Base-by-base conservation (phyloP, 2,113 vertebrate species). In the Galeopterus variegatus region DNA sequence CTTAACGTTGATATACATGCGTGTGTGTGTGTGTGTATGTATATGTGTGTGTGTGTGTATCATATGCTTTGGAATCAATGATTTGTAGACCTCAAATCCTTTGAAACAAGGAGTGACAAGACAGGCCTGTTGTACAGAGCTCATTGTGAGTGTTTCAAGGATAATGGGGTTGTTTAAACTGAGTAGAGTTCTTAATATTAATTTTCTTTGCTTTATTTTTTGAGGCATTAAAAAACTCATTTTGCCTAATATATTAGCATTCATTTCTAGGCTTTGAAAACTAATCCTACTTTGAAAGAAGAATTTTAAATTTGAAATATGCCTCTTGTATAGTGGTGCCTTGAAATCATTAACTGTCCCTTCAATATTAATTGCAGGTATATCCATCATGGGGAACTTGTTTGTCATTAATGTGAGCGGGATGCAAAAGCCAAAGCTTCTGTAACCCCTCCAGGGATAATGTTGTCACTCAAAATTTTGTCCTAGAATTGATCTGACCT, bases 251-350 rank as follows among this genome's bases (percentile, higher is more conserved):
- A 36, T 60, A 94, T 98, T 98, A 97, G 96, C 90, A 95, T 97
- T 98, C 96, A 95, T 93, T 98, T 95, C 81, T 67, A 54, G 67
- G 67, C 97, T 97, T 96, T 91, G 94, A 93, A 97, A 97, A 90
- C 75, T 36, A 88, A 96, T 95, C 90, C 94, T 84, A 54, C 88
- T 96, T 96, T 96, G 97, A 96, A 96, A 97, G 93, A 96, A 93
- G 93, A 93, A 58, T 96, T 98, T 98, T 94, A 96, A 92, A 96
- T 97, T 79, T 98, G 97, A 98, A 98, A 97, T 97, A 96, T 96
- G 96, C 97, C 97, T 88, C 72, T 76, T 77, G 41, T 62, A 67
- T 79, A 52, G 56, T 33, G 8, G 88, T 88, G 62, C 91, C 90
- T 96, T 88, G 82, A 92, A 96, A 94, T 97, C 97, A 89, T 98